Evolutionary conservation across 2,797 vertebrate species (phyloP).

Genomic region (Crypturellus tataupa): DNA sequence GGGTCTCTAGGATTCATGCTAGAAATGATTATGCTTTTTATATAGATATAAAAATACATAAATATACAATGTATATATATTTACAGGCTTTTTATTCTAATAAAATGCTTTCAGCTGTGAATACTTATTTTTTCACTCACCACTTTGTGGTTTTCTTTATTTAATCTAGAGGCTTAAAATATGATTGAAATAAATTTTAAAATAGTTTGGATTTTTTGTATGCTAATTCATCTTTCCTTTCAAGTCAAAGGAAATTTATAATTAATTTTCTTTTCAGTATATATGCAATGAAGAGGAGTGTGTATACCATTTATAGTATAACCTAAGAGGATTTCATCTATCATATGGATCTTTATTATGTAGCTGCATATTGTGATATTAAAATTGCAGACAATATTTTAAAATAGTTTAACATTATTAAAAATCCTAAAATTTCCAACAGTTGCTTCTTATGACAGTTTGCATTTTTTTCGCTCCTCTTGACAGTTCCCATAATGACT

Average conservation of each 20-base stretch:
- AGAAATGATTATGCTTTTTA: background rate
- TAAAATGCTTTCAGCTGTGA: background rate
- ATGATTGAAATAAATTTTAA: background rate
- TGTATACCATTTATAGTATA: background rate
- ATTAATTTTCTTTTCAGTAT: background rate
- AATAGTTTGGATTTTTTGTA: background rate
- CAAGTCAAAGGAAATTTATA: background rate
- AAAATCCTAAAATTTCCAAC: constrained; percentile 74
- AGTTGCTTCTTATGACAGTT: constrained; percentile 80
- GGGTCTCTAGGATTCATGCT: background rate
- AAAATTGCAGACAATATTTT: constrained; percentile 72
- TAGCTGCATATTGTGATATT: constrained; percentile 64
- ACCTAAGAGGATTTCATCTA: constrained; percentile 31
- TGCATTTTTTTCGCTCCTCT: constrained; percentile 76
- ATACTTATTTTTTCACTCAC: background rate
- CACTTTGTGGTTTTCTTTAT: background rate
- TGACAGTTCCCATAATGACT: constrained; percentile 86
- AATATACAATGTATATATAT: too few species aligned
- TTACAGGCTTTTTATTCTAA: background rate
- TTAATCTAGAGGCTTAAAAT: background rate
- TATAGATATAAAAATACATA: too few species aligned
- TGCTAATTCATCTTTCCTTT: background rate
- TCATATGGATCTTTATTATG: constrained; percentile 35
- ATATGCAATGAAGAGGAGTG: background rate
- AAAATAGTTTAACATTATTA: constrained; percentile 72